Base-by-base conservation (phyloP, 37 sponge, comb jelly and placozoan species). In the Spongia lamella region DNA sequence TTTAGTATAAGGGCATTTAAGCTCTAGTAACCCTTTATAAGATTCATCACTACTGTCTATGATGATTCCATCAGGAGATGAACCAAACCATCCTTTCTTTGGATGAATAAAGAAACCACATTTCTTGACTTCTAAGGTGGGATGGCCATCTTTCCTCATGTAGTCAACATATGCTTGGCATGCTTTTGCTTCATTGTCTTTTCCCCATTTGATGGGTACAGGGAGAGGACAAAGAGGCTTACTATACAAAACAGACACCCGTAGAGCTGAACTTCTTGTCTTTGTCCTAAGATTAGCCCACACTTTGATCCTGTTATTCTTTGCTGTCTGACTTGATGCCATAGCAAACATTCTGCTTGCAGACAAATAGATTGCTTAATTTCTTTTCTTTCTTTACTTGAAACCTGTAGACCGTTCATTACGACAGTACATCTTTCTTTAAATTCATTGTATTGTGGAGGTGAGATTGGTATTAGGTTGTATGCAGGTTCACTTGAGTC, bases 1-100 rank as follows among this genome's bases (percentile, higher is more conserved):
- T 33, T 69, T 61, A 16, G 56, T 26, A 43, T 77, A 80, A 21
- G 87, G 87, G 57, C 76, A 80, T 38, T 86, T 86, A 62, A 80
- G 54, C 50, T 85, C 86, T 20, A 72, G 26, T 26, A 85, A 24
- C 22, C 75, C 79, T 33, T 53, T 9, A 15, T 7, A 25, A n/a
- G 43, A 27, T 20, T 7, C 30, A 40, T 34, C 29, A 27, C 26
- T 9, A 36, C 1, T 1, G 53, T 66, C 79, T 20, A 7, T 66
- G 1, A 78, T 58, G n/a, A 1, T 16, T 3, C 68, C 79, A 78
- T 78, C 68, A 49, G 79, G 79, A 4, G 69, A 68, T 20, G 68
- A 37, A 78, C 79, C 79, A 15, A 62, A 22, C 63, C 63, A 76
- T 20, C 64, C 47, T 39, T 76, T 11, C 22, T 38, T 17, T 17